phyloP scores from a whole-genome alignment of 2,888 invertebrate species.

The Stramonita haemastoma region DNA sequence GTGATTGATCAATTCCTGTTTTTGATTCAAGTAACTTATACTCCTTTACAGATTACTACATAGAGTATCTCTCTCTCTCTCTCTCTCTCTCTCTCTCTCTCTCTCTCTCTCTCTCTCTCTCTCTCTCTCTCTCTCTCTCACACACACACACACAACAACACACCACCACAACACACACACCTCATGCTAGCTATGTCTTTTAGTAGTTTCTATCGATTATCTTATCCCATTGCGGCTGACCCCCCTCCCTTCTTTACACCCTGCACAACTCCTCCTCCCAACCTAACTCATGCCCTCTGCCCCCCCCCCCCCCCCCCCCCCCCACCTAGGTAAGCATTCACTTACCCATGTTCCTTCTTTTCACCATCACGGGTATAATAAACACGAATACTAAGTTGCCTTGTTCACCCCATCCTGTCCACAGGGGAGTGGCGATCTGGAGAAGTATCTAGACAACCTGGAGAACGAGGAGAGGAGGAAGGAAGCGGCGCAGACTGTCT shows the following conservation, averaged over 20 bases:
- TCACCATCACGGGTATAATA: background rate
- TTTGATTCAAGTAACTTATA: no score
- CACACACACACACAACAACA: background rate
- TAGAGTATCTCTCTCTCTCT: background rate
- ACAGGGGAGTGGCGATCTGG: constrained; percentile 73
- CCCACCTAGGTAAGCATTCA: background rate
- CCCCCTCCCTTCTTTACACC: no score
- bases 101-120: constrained; percentile 11
- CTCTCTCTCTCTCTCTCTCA: constrained; percentile 2
- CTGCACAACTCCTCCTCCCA: background rate
- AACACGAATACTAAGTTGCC: background rate
- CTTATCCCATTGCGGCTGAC: no score
- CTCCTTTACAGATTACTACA: no score
- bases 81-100: constrained; percentile 13
- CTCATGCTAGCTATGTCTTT: background rate
- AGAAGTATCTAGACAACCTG: constrained; percentile 84
- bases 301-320: background rate
- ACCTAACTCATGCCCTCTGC: background rate
- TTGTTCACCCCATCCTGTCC: background rate
- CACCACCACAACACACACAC: background rate
- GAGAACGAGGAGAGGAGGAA: constrained; percentile 74
- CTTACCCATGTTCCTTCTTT: background rate
- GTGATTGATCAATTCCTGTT: no score
- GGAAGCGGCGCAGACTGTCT: constrained; percentile 45
- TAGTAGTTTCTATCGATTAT: no score